Percentiles rank a stretch among this genome's conserved stretches.
These are phyloP conservation scores for Ligdia adustata DNA, from an alignment of 2,888 invertebrate species.

Conservation along the genomic window DNA sequence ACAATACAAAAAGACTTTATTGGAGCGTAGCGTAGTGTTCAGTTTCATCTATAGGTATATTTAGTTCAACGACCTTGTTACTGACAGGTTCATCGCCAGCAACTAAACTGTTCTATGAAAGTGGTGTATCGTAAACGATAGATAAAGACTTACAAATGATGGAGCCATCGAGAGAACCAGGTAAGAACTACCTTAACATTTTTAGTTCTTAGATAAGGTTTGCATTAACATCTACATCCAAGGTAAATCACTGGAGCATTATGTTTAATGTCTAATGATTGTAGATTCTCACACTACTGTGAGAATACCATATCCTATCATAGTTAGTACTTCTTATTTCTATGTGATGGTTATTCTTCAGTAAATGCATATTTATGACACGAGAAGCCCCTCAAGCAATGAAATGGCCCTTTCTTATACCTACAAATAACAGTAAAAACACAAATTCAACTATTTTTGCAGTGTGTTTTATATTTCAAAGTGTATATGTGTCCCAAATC, in stretches of 20 bases:
- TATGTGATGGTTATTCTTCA: neutral
- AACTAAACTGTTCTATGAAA: conserved; percentile 77
- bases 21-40: conserved; percentile 52
- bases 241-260: conserved; percentile 2
- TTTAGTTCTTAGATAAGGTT: neutral
- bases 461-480: no score
- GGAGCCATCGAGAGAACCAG: conserved; percentile 82
- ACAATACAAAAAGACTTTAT: conserved; percentile 47
- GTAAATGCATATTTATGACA: neutral
- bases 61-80: conserved; percentile 84
- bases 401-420: no score
- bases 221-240: neutral
- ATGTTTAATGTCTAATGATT: conserved; percentile 8
- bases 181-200: conserved; percentile 49
- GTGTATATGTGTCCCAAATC: neutral
- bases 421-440: no score
- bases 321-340: neutral
- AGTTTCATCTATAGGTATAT: conserved; percentile 77
- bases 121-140: conserved; percentile 65
- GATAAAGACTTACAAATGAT: conserved; percentile 64
- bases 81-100: conserved; percentile 83
- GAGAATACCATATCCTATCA: neutral
- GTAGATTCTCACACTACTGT: conserved; percentile 9
- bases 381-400: no score
- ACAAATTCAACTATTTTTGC: no score